Percentiles rank a stretch among this genome's conserved stretches.
Evolutionary conservation across 2,888 invertebrate genomes (phyloP).

Genomic region (Microchrysa polita): DNA sequence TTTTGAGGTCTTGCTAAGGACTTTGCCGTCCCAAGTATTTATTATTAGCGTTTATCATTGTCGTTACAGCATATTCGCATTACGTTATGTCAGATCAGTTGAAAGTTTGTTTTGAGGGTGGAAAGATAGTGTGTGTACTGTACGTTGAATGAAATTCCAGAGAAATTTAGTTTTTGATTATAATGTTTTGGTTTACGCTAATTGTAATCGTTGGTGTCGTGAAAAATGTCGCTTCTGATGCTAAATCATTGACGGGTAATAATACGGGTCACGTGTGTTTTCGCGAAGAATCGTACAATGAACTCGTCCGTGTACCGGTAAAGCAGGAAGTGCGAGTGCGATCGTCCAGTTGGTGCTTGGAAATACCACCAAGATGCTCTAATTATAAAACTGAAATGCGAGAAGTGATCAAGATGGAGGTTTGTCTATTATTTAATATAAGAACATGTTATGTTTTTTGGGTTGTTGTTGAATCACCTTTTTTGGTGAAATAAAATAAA

Average conservation of each 20-base stretch:
- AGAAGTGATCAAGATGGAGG: constrained; percentile 76
- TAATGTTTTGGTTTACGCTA: constrained; percentile 25
- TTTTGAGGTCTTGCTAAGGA: constrained; percentile 46
- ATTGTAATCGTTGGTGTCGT: background rate
- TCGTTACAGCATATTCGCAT: constrained; percentile 4
- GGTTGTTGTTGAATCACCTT: too few relatives aligned
- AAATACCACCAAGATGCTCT: constrained; percentile 83
- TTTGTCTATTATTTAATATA: constrained; percentile 65
- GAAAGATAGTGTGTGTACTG: background rate
- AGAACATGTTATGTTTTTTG: too few relatives aligned
- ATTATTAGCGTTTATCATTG: constrained; percentile 27
- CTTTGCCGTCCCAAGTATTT: constrained; percentile 32
- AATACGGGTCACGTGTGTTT: constrained; percentile 57
- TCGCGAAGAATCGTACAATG: constrained; percentile 68
- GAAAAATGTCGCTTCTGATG: background rate
- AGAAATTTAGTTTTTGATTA: background rate
- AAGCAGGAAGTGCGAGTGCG: constrained; percentile 74
- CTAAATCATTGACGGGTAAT: background rate
- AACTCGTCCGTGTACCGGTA: constrained; percentile 58
- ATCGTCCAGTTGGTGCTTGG: constrained; percentile 81
- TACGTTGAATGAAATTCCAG: too few relatives aligned
- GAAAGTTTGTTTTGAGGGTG: constrained; percentile 31
- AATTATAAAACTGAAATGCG: constrained; percentile 75
- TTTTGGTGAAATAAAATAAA: too few relatives aligned
- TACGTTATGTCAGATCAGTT: constrained; percentile 27